Percentiles rank a stretch among this genome's conserved stretches.
Evolutionary conservation across 2,113 vertebrate genomes (phyloP).

Genomic region (Sorex fumeus): DNA sequence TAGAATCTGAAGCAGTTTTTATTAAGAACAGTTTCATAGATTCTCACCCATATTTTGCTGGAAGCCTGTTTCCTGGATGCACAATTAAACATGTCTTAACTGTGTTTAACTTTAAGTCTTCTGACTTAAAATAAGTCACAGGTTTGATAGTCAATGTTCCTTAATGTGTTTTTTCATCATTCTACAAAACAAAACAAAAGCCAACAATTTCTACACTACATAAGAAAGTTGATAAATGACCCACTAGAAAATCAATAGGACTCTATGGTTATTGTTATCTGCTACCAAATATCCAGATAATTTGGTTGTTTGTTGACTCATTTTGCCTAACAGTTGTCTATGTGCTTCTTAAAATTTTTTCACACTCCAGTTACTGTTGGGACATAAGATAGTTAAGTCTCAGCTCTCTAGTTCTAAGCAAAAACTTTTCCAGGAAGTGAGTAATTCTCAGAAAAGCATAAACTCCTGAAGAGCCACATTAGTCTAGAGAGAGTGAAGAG

Average conservation of each 20-base stretch:
- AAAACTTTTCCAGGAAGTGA: neutral
- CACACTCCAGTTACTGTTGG: neutral
- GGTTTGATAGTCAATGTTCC: neutral
- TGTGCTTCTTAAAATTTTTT: neutral
- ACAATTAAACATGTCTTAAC: neutral
- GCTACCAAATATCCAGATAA: neutral
- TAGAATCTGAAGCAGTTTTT: neutral
- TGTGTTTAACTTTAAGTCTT: too few relatives aligned
- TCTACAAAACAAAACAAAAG: neutral
- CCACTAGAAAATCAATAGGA: neutral
- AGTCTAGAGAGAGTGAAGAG: neutral
- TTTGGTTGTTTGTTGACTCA: neutral
- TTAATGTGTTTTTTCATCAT: neutral
- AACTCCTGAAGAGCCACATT: constrained; percentile 1
- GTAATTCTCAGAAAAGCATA: neutral
- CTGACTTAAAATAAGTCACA: neutral
- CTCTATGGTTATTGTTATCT: neutral
- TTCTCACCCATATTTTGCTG: neutral
- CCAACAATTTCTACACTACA: neutral
- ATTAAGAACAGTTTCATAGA: neutral
- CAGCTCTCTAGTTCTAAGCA: neutral
- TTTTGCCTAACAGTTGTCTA: neutral
- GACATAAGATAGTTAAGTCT: neutral
- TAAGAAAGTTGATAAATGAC: neutral
- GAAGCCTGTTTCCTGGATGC: neutral